A percentile compares a stretch with the other conserved stretches of the same genome.
These are phyloP conservation scores for Platygyra sinensis DNA, from an alignment of 64 coral and sea anemone genomes.

Conservation along the genomic window DNA sequence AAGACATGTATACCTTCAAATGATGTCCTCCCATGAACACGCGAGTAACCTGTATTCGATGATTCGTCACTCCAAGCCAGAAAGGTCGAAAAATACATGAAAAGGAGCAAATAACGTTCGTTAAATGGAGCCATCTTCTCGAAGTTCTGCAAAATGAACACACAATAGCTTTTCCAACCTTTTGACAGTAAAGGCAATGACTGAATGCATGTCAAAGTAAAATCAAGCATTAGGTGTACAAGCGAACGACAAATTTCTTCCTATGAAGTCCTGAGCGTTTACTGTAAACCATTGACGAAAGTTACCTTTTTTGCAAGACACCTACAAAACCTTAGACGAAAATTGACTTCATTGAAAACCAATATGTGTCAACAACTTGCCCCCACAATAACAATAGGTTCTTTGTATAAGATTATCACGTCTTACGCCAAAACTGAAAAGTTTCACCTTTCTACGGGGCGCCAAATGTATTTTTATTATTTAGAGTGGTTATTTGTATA, in stretches of 20 bases:
- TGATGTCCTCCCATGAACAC: too few species aligned
- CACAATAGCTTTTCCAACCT: constrained; percentile 1
- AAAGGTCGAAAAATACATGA: too few species aligned
- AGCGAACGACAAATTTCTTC: background rate
- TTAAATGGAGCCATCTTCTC: background rate
- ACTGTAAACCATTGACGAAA: background rate
- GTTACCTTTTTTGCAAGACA: background rate
- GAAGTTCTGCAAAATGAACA: constrained; percentile 8
- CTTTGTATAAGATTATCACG: background rate
- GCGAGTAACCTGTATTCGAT: too few species aligned
- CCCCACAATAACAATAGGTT: background rate
- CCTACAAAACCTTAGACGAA: background rate
- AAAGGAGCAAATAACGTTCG: too few species aligned
- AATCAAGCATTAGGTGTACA: background rate
- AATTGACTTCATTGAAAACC: background rate
- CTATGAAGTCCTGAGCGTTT: background rate
- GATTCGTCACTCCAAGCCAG: too few species aligned
- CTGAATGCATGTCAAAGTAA: constrained; percentile 5
- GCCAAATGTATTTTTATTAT: too few species aligned
- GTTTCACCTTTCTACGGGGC: too few species aligned
- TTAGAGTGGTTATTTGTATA: too few species aligned
- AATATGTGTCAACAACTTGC: background rate
- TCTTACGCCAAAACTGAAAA: constrained; percentile 10
- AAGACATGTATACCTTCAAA: too few species aligned
- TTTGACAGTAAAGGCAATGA: background rate